These are phyloP conservation scores for Thymelicus sylvestris DNA, from an alignment of 2,888 invertebrate genomes.

Conservation along the genomic window DNA sequence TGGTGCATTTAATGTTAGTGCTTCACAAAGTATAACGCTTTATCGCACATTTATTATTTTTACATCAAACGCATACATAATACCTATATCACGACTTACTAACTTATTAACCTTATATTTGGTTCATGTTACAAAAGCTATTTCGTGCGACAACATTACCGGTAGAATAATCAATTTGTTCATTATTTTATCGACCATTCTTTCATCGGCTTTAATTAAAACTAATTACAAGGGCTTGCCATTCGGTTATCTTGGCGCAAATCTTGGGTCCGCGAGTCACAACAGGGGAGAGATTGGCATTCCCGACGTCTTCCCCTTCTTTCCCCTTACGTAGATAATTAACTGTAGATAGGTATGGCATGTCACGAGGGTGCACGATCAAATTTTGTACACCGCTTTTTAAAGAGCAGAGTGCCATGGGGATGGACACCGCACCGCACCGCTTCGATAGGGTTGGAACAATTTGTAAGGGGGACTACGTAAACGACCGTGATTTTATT, in stretches of 20 bases:
- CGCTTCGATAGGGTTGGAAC: conserved; percentile 70
- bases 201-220: conserved; percentile 75
- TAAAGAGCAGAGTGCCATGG: conserved; percentile 66
- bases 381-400: conserved; percentile 78
- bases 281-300: conserved; percentile 66
- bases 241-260: conserved; percentile 60
- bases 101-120: neutral
- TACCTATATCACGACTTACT: neutral
- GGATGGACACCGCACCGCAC: conserved; percentile 59
- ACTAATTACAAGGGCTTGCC: conserved; percentile 73
- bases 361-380: conserved; percentile 64
- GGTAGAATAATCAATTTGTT: conserved; percentile 41
- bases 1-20: conserved; percentile 55
- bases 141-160: conserved; percentile 53
- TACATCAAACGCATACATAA: neutral
- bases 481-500: conserved; percentile 80
- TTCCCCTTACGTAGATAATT: conserved; percentile 78
- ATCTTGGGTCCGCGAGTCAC: conserved; percentile 60
- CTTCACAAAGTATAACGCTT: conserved; percentile 19
- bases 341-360: conserved; percentile 80
- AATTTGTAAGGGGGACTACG: conserved; percentile 76
- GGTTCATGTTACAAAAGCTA: neutral
- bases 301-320: conserved; percentile 68
- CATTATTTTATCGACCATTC: conserved; percentile 42
- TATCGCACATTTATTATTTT: conserved; percentile 14